A percentile compares a stretch with the other conserved stretches of the same genome.
Conservation (phyloP, 2,113 vertebrate genomes). For the Cynopterus brachyotis region DNA sequence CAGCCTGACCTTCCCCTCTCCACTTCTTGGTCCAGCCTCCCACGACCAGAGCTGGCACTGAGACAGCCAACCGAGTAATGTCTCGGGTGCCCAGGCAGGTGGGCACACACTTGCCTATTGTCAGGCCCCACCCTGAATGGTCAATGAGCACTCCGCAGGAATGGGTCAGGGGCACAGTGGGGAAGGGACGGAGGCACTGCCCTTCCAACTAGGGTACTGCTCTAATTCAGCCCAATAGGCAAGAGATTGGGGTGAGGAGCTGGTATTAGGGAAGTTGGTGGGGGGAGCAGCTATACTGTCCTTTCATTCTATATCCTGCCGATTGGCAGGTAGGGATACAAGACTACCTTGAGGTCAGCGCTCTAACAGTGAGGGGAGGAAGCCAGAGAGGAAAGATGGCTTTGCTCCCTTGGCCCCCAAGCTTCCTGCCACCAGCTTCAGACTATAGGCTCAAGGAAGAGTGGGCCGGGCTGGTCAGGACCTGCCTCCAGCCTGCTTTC, state of each 20-base stretch:
- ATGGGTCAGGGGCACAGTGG: background rate
- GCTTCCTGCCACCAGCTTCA: conserved; percentile 28
- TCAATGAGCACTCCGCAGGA: background rate
- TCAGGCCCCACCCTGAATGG: conserved; percentile 40
- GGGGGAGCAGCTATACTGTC: no score
- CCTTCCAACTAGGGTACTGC: background rate
- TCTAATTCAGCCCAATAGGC: background rate
- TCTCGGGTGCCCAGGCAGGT: conserved; percentile 36
- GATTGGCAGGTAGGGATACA: background rate
- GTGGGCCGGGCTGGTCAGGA: conserved; percentile 75
- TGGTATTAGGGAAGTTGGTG: fast-evolving
- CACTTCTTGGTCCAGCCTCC: background rate
- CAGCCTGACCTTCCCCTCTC: background rate
- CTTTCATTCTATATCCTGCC: background rate
- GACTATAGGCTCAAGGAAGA: conserved; percentile 37
- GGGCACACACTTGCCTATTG: conserved; percentile 8
- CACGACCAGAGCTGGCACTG: background rate
- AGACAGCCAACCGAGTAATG: conserved; percentile 61
- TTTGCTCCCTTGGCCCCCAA: background rate
- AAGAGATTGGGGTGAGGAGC: background rate
- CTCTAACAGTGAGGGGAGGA: background rate
- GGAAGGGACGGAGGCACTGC: background rate
- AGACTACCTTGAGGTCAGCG: background rate
- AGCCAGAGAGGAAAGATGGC: background rate
- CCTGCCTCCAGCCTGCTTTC: conserved; percentile 71